These are phyloP conservation scores for Malurus cyaneus DNA, from an alignment of 2,113 vertebrate species.

Conservation along the genomic window DNA sequence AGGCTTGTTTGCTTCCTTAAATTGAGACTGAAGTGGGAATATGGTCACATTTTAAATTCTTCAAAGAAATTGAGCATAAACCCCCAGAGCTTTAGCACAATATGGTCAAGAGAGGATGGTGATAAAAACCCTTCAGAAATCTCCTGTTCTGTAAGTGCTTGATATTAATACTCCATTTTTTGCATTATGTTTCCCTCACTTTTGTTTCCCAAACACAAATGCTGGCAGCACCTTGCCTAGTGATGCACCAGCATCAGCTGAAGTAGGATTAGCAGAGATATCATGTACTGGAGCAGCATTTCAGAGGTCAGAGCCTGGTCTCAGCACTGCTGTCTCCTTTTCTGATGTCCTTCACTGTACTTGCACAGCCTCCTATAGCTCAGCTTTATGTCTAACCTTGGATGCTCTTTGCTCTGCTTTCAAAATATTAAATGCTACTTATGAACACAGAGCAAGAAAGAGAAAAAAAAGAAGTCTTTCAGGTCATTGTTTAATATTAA, in stretches of 20 bases:
- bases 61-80: background rate
- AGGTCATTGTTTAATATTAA: background rate
- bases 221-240: background rate
- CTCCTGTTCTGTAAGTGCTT: background rate
- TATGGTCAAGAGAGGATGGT: background rate
- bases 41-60: background rate
- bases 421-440: background rate
- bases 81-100: background rate
- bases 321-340: background rate
- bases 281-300: background rate
- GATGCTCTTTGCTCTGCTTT: background rate
- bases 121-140: background rate
- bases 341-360: background rate
- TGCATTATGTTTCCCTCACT: background rate
- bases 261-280: background rate
- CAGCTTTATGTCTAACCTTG: background rate
- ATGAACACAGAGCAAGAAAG: background rate
- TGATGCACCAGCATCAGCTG: background rate
- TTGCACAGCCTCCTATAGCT: background rate
- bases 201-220: background rate
- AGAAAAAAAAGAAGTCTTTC: background rate
- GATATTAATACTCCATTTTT: background rate
- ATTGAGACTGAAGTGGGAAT: background rate
- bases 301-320: background rate
- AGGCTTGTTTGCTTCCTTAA: background rate